These are phyloP conservation scores for Corythornis vintsioides DNA, from an alignment of 2,113 vertebrate species.

Conservation along the genomic window DNA sequence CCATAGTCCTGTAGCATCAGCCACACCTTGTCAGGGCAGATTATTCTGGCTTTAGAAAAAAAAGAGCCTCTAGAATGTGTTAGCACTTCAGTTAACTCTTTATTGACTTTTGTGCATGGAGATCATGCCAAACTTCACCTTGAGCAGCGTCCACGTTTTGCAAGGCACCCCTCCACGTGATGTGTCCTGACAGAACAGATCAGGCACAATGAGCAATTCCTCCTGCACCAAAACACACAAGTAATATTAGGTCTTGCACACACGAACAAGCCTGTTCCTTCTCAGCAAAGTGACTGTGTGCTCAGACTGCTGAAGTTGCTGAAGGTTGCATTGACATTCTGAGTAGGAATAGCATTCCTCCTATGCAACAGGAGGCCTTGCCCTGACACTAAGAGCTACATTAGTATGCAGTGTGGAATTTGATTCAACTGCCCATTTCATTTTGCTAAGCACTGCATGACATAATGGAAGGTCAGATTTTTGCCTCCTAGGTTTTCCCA, in stretches of 20 bases:
- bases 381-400: background rate
- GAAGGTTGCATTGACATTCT: background rate
- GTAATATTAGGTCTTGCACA: background rate
- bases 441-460: background rate
- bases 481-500: background rate
- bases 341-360: background rate
- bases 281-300: background rate
- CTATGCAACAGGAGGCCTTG: background rate
- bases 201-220: background rate
- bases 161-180: background rate
- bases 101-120: fast-evolving
- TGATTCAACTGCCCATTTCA: background rate
- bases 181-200: background rate
- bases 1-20: background rate
- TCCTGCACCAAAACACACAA: background rate
- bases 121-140: background rate
- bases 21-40: background rate
- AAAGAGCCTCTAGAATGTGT: background rate
- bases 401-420: background rate
- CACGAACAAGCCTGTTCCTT: fast-evolving
- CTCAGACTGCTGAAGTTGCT: background rate
- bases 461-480: background rate
- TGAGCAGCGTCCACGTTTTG: background rate
- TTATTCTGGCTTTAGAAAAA: background rate
- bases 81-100: background rate